Conservation (phyloP, 2,797 vertebrate genomes). For the Gallinago nigripennis region DNA sequence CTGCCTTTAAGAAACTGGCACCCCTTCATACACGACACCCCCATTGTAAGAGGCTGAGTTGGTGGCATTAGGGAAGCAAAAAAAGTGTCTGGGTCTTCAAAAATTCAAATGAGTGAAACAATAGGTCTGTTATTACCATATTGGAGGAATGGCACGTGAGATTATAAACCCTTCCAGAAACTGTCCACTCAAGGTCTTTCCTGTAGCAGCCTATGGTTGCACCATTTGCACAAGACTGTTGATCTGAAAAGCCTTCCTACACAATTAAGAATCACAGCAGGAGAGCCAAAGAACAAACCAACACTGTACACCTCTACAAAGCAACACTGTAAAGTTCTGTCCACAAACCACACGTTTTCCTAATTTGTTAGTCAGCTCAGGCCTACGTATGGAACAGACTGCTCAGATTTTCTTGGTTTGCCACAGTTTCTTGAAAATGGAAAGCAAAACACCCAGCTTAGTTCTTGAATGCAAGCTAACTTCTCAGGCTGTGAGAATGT, state of each 20-base stretch:
- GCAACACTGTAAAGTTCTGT: neutral
- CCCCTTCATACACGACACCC: neutral
- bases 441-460: neutral
- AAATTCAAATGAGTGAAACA: neutral
- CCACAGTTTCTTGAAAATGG: neutral
- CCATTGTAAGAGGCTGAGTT: neutral
- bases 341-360: fast-evolving
- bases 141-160: fast-evolving
- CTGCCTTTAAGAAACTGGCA: neutral
- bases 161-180: neutral
- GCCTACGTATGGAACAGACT: neutral
- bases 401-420: neutral
- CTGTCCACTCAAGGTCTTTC: neutral
- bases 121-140: neutral
- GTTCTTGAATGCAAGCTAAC: neutral
- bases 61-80: neutral
- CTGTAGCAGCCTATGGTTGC: neutral
- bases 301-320: neutral
- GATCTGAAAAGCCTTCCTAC: neutral
- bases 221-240: neutral
- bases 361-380: neutral
- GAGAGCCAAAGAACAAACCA: neutral
- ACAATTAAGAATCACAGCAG: neutral
- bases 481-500: neutral
- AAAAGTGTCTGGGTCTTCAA: neutral